Percentiles rank a stretch among this genome's conserved stretches.
These are phyloP conservation scores for Sarcophilus harrisii DNA, from an alignment of 2,797 vertebrate genomes.

Conservation along the genomic window DNA sequence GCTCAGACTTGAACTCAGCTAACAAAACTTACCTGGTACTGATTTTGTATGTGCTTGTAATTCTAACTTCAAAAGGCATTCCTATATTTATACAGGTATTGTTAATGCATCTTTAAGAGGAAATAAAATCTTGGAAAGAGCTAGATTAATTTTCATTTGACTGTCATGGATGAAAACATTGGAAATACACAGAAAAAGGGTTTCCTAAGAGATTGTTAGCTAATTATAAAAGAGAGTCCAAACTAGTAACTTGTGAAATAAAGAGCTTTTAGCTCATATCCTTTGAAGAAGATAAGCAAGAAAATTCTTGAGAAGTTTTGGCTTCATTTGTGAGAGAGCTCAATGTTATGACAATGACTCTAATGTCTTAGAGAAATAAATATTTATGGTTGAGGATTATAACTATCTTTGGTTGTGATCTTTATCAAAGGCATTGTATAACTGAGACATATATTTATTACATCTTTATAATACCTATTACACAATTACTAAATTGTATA, in stretches of 20 bases:
- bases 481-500: not conserved
- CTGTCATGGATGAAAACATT: not conserved
- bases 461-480: not conserved
- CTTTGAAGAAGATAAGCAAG: not conserved
- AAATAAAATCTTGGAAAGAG: not conserved
- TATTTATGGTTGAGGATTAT: not conserved
- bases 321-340: not conserved
- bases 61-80: not conserved
- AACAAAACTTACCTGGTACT: not conserved
- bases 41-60: not conserved
- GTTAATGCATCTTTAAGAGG: not conserved
- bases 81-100: not conserved
- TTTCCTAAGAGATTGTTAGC: not conserved
- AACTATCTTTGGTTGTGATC: not conserved
- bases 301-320: not conserved
- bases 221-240: not conserved
- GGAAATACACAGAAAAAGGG: not conserved
- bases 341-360: not conserved
- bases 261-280: not conserved
- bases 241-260: not conserved
- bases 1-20: not conserved
- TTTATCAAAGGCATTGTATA: not conserved
- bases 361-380: not conserved
- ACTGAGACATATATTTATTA: not conserved
- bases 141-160: not conserved